Evolutionary conservation across 2,113 vertebrate species (phyloP).

Genomic region (Neogale vison): DNA sequence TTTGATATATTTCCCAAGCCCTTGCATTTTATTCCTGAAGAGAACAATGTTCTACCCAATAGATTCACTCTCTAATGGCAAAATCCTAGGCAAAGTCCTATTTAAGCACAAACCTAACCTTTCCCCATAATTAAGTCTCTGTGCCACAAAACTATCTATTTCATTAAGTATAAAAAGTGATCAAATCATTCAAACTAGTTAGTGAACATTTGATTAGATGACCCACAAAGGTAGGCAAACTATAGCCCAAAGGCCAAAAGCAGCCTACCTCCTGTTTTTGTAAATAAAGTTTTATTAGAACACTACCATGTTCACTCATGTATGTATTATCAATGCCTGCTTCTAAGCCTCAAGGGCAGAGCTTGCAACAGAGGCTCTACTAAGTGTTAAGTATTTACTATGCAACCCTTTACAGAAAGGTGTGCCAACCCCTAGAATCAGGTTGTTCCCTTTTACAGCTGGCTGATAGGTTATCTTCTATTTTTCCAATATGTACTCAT

Average conservation of each 20-base stretch:
- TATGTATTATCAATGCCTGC: background rate
- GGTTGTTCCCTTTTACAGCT: background rate
- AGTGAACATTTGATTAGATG: background rate
- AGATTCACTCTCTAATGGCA: slow-evolving; percentile 9
- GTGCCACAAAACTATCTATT: background rate
- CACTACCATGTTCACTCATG: background rate
- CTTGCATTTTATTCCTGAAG: background rate
- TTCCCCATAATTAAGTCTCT: slow-evolving; percentile 3
- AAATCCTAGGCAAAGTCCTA: background rate
- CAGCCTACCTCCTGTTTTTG: background rate
- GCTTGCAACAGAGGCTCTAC: background rate
- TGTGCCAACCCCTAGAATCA: background rate
- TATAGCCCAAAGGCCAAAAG: background rate
- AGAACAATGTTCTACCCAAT: background rate
- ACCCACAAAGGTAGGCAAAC: background rate
- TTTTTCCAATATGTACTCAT: slow-evolving; percentile 36
- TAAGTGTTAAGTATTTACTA: background rate
- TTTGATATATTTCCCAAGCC: background rate
- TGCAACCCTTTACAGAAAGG: background rate
- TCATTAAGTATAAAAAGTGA: slow-evolving; percentile 13
- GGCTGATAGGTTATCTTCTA: background rate
- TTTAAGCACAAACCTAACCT: background rate
- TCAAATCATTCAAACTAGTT: background rate
- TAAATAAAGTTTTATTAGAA: slow-evolving; percentile 60
- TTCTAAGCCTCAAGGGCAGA: background rate